These are phyloP conservation scores for Coptodon bakossiorum DNA, from an alignment of 2,113 vertebrate genomes.

Conservation along the genomic window DNA sequence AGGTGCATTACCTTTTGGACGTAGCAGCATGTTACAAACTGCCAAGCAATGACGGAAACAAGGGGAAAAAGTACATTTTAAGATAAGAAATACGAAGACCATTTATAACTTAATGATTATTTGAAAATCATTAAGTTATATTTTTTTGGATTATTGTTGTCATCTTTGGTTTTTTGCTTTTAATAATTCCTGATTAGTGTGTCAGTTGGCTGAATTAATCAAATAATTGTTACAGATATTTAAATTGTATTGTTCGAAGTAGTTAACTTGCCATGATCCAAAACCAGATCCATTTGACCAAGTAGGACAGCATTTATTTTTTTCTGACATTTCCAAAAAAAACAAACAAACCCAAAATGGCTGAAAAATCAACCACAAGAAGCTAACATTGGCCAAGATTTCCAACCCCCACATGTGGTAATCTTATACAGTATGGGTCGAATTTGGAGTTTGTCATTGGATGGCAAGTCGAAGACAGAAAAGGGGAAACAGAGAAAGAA, in stretches of 20 bases:
- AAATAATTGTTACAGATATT: background rate
- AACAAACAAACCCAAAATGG: background rate
- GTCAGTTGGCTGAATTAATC: background rate
- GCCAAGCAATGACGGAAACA: background rate
- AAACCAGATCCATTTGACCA: background rate
- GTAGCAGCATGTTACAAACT: background rate
- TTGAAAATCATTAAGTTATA: background rate
- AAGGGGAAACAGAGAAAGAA: conserved; percentile 1
- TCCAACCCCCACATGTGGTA: background rate
- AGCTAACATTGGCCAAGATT: background rate
- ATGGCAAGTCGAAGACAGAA: background rate
- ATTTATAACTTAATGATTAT: background rate
- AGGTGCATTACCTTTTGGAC: background rate
- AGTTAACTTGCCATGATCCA: background rate
- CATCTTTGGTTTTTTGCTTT: background rate
- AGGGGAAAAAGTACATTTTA: background rate
- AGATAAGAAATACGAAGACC: background rate
- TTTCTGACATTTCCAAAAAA: background rate
- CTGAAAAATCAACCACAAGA: background rate
- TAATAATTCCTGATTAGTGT: background rate
- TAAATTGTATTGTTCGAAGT: background rate
- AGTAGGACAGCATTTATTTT: background rate
- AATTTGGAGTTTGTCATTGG: conserved; percentile 24
- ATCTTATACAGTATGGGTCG: background rate
- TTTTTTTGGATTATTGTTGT: background rate